Base-by-base conservation (phyloP, 2,888 invertebrate species). In the Pyrrhia umbra region DNA sequence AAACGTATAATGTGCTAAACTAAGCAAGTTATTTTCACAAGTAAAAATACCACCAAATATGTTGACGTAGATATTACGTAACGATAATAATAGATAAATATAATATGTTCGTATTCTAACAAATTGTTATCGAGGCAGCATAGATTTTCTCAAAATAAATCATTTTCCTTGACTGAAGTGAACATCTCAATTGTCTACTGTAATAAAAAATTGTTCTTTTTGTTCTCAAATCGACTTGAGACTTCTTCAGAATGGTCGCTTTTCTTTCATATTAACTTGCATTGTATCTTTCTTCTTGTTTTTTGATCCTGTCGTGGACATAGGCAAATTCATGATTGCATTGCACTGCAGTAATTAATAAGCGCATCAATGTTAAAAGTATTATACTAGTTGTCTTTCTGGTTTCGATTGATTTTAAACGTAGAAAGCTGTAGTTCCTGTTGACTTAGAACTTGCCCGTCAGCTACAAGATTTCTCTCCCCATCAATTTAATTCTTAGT, bases 131-230 rank as follows among this genome's bases (percentile, higher is more conserved):
- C 6, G n/a, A 43, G 2, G 2, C 3, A 37, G n/a, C 37, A 18
- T n/a, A 8, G 30, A 20, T 52, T 56, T 49, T 52, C 25, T 69
- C 34, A 56, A 69, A 64, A 62, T 62, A 69, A 71, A 69, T 62
- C 23, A 46, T 62, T 69, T 69, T 52, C 13, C 27, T 40, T 6
- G 27, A 56, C 18, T 23, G 60, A 50, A 46, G 37, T 40, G 21
- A 43, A 40, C 49, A 54, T 40, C 18, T 61, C 34, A 69, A 75
- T 75, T 69, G 37, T 21, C 18, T 23, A 9, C 15, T 50, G 27
- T 54, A 62, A 71, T 69, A 75, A 45, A 75, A 46, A 50, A 57
- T 42, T 43, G 42, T 9, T 6, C 5, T 54, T 46, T 57, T 46
- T 63, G 15, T 15, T 50, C 6, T 6, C 2, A 21, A 61, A 37